These are phyloP conservation scores for Lypha dubia DNA, from an alignment of 2,888 invertebrate species.

Conservation along the genomic window DNA sequence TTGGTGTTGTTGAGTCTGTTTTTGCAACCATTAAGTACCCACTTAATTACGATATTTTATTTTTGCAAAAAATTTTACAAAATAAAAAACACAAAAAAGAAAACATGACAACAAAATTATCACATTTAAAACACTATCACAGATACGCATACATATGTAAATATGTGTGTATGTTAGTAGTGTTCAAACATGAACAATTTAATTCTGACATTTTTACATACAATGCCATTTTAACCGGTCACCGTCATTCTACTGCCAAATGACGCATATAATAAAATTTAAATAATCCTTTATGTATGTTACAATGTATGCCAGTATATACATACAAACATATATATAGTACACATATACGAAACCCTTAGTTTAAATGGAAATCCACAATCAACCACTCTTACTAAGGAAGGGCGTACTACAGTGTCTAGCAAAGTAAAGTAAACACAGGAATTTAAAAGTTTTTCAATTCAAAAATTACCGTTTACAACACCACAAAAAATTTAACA, in stretches of 20 bases:
- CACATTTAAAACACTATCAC: conserved; percentile 14
- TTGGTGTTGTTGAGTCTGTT: neutral
- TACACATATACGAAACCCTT: neutral
- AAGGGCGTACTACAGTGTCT: neutral
- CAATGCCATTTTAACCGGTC: conserved; percentile 66
- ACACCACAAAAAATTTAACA: too few species aligned
- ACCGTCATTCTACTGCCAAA: conserved; percentile 50
- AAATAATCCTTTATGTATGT: conserved; percentile 46
- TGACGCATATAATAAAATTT: conserved; percentile 62
- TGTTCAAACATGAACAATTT: conserved; percentile 29
- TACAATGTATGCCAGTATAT: neutral
- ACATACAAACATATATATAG: neutral
- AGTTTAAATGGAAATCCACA: neutral
- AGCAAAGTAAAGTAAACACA: neutral
- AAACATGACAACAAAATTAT: conserved; percentile 45
- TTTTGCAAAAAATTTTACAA: conserved; percentile 21
- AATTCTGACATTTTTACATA: conserved; percentile 48
- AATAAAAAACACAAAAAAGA: conserved; percentile 9
- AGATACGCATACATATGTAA: too few species aligned
- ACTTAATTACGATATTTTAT: conserved; percentile 63
- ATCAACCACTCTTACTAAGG: neutral
- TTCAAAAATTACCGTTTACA: too few species aligned
- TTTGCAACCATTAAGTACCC: conserved; percentile 66
- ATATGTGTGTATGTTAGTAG: too few species aligned
- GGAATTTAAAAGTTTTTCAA: neutral